phyloP scores from a whole-genome alignment of 1,140 invertebrate genomes.

The Drosophila grimshawi region DNA sequence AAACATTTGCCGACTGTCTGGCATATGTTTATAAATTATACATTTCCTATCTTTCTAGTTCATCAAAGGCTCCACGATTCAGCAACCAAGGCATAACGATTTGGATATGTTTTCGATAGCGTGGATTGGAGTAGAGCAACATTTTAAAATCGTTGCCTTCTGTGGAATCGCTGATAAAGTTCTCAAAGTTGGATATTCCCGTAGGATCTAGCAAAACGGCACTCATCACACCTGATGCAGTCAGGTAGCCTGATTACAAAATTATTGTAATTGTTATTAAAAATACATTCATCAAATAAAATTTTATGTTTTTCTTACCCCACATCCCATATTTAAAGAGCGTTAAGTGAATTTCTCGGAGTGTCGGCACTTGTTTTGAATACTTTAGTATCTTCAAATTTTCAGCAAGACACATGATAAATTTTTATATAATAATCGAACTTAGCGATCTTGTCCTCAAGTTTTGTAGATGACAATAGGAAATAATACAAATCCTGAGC shows the following conservation, averaged over 20 bases:
- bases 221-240: constrained; percentile 67
- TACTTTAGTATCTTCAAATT: constrained; percentile 70
- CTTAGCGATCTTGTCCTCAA: constrained; percentile 68
- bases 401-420: constrained; percentile 65
- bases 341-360: constrained; percentile 56
- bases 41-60: no score
- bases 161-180: constrained; percentile 52
- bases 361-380: constrained; percentile 48
- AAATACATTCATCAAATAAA: neutral
- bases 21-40: no score
- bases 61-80: constrained; percentile 47
- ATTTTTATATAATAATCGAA: constrained; percentile 74
- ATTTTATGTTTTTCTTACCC: constrained; percentile 43
- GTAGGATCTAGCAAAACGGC: constrained; percentile 70
- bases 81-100: constrained; percentile 65
- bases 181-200: constrained; percentile 65
- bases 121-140: constrained; percentile 60
- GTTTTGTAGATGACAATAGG: constrained; percentile 62
- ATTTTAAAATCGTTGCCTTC: constrained; percentile 63
- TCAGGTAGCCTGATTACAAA: constrained; percentile 43
- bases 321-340: constrained; percentile 57
- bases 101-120: constrained; percentile 67
- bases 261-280: neutral
- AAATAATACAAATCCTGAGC: constrained; percentile 70
- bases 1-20: no score